Evolutionary conservation across 2,888 invertebrate species (phyloP), one percentile per base, ranked within the genome.

Genomic region (Polylopha cassiicola): DNA sequence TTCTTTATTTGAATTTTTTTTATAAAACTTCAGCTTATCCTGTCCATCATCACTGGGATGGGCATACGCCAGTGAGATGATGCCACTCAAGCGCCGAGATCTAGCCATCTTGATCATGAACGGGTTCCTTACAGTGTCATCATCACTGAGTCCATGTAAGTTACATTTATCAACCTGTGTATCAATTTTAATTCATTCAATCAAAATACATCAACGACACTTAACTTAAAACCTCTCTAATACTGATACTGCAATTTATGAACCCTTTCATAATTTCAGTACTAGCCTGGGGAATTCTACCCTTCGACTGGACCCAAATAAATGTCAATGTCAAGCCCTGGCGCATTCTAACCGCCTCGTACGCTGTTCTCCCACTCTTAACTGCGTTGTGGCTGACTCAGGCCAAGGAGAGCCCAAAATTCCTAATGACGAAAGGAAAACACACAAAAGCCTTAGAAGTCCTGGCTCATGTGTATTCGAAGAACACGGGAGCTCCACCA

Each of bases 391-490:
- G 62, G 49, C 46, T 75, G 39, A 47, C 65, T 1, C 46, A 51
- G 8, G 66, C 89, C 7, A 92, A 92, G 0, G 95, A 95, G 70
- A 94, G 92, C 58, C 95, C 95, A 0, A 93, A 93, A 68, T 95
- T 90, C 68, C 79, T 91, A 26, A 78, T 92, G 43, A 86, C 90
- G 1, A 89, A 87, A 51, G 89, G 90, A 0, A 82, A 86, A 43
- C 73, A 82, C 2, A 74, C 86, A 0, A 82, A 88, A 41, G 91
- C 93, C 0, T 55, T 93, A 43, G 62, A 64, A 0, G 66, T 82
- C 1, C 44, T 84, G 32, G 60, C 44, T 34, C 65, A 57, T 11
- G 66, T 85, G 2, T 81, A 74, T 44, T 43, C 68, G 1, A 49
- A 50, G 0, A 85, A 85, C 32, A 74, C 58, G 3, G 73, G 79